phyloP scores from a whole-genome alignment of 2,113 vertebrate genomes.

The Anguilla japonica region DNA sequence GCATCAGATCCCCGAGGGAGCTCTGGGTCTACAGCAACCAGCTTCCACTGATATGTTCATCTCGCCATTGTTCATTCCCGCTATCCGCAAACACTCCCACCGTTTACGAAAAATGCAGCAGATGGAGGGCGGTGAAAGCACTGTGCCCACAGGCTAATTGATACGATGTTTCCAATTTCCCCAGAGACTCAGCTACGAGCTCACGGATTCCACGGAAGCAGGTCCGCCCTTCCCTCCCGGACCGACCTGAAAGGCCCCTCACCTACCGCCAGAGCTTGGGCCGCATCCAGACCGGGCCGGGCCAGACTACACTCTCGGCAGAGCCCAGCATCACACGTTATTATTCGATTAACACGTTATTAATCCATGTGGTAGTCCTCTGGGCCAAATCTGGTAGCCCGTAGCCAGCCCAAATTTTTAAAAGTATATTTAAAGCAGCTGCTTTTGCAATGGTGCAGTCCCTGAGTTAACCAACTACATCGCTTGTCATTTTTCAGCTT shows the following conservation, averaged over 20 bases:
- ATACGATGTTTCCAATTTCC: not conserved
- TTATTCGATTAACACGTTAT: not conserved
- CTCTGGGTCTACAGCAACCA: not conserved
- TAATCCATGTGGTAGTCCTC: no score
- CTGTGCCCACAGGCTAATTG: not conserved
- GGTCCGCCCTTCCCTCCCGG: not conserved
- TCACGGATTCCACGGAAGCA: not conserved
- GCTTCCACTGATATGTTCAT: not conserved
- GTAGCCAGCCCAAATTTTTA: no score
- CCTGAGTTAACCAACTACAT: no score
- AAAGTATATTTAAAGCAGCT: no score
- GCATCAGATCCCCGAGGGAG: not conserved
- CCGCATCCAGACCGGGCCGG: not conserved
- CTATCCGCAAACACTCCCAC: not conserved
- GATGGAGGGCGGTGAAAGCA: not conserved
- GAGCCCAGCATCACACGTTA: not conserved
- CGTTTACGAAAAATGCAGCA: not conserved
- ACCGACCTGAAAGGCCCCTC: not conserved
- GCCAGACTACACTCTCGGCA: no score
- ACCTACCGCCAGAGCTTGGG: not conserved
- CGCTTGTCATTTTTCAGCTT: no score
- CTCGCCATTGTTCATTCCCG: not conserved
- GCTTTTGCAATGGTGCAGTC: no score
- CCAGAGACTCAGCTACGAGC: not conserved
- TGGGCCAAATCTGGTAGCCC: no score